These are phyloP conservation scores for Meloe dianella DNA, from an alignment of 2,888 invertebrate genomes.

Conservation along the genomic window DNA sequence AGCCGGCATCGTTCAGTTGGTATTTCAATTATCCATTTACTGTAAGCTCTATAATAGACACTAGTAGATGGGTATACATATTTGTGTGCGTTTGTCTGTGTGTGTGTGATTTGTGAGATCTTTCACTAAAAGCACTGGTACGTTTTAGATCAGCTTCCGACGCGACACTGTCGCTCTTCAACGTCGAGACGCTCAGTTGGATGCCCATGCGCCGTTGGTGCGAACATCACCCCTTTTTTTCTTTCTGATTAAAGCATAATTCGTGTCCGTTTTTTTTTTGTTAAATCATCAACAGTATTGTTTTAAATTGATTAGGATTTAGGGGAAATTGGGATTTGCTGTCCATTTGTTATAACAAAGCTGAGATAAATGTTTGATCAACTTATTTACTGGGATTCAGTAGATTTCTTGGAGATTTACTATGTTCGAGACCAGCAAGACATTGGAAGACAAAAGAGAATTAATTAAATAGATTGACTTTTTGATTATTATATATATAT, in stretches of 20 bases:
- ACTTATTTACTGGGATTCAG: slow-evolving; percentile 5
- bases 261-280: no score
- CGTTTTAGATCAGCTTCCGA: slow-evolving; percentile 25
- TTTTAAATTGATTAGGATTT: slow-evolving; percentile 8
- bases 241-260: no score
- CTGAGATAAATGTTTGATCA: slow-evolving; percentile 12
- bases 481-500: neutral
- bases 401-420: neutral
- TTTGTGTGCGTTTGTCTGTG: no score
- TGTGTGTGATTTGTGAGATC: neutral
- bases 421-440: neutral
- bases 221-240: neutral
- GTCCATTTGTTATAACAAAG: neutral
- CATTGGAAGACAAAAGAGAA: neutral
- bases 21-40: neutral
- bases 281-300: neutral
- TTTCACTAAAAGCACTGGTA: neutral
- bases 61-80: no score
- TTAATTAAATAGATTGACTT: neutral
- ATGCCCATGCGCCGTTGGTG: slow-evolving; percentile 32
- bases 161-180: slow-evolving; percentile 31
- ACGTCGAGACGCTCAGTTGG: slow-evolving; percentile 32
- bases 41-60: neutral
- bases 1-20: neutral
- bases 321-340: neutral